Evolutionary conservation across 2,797 vertebrate species (phyloP).

Genomic region (Cyprinodon diabolis): DNA sequence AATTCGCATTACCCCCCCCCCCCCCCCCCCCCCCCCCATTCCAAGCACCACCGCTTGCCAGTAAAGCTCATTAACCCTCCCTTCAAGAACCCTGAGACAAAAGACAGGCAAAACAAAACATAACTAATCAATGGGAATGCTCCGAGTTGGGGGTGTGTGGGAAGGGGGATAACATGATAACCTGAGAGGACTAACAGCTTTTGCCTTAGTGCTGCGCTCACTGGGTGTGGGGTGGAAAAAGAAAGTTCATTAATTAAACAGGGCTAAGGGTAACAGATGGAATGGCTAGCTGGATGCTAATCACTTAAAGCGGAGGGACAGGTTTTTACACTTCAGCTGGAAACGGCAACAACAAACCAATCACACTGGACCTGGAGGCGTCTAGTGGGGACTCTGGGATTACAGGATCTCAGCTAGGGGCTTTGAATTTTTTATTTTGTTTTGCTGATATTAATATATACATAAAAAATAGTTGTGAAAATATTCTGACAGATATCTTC

Average conservation of each 20-base stretch:
- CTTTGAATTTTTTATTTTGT: not conserved
- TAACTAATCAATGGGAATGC: slow-evolving; percentile 80
- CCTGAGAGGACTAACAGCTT: slow-evolving; percentile 87
- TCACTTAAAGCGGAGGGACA: slow-evolving; percentile 90
- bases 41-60: slow-evolving; percentile 72
- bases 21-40: slow-evolving; percentile 59
- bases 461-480: not conserved
- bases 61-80: slow-evolving; percentile 80
- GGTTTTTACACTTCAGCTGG: slow-evolving; percentile 84
- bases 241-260: slow-evolving; percentile 99
- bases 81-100: slow-evolving; percentile 77
- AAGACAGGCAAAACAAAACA: slow-evolving; percentile 78
- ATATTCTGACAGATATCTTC: not conserved
- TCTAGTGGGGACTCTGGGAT: slow-evolving; percentile 39
- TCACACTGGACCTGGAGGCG: slow-evolving; percentile 79
- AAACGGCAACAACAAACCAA: slow-evolving; percentile 84
- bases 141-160: slow-evolving; percentile 52
- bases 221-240: slow-evolving; percentile 77
- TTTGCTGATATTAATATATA: not conserved
- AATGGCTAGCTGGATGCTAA: slow-evolving; percentile 93
- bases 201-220: slow-evolving; percentile 75
- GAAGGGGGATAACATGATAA: slow-evolving; percentile 76
- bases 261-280: slow-evolving; percentile 93
- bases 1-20: slow-evolving; percentile 71
- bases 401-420: slow-evolving; percentile 14